Conservation (phyloP, 2,888 invertebrate species). For the Busseola fusca region DNA sequence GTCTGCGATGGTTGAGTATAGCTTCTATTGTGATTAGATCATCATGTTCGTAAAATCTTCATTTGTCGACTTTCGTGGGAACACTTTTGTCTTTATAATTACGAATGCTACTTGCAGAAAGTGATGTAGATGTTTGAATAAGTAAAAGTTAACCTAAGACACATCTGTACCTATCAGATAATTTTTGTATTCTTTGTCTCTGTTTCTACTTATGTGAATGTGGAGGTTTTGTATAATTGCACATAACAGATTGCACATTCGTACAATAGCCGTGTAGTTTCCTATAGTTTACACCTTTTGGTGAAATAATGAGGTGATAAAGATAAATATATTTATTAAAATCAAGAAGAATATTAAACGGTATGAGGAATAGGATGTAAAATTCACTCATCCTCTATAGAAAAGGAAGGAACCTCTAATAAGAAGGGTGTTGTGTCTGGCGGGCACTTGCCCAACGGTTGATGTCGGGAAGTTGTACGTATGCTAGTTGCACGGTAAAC, state of each 20-base stretch:
- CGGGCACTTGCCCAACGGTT: too few relatives aligned
- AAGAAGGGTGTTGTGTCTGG: too few relatives aligned
- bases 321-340: not conserved
- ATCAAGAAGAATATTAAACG: not conserved
- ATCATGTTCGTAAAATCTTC: conserved; percentile 25
- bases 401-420: too few relatives aligned
- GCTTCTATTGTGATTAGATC: conserved; percentile 25
- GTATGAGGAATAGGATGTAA: too few relatives aligned
- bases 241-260: not conserved
- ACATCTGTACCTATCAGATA: conserved; percentile 8
- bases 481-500: too few relatives aligned
- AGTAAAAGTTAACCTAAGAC: conserved; percentile 34
- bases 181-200: conserved; percentile 2
- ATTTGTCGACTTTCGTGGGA: conserved; percentile 53
- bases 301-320: not conserved
- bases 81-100: conserved; percentile 32
- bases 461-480: too few relatives aligned
- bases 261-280: not conserved
- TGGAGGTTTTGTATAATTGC: not conserved
- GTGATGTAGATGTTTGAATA: conserved; percentile 22
- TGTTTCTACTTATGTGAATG: not conserved
- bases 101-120: conserved; percentile 24
- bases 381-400: too few relatives aligned
- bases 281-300: not conserved
- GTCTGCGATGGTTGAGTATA: not conserved